Percentiles rank a stretch among this genome's conserved stretches.
These are phyloP conservation scores for Sebastes oblongus DNA, from an alignment of 2,797 vertebrate genomes.

Conservation along the genomic window DNA sequence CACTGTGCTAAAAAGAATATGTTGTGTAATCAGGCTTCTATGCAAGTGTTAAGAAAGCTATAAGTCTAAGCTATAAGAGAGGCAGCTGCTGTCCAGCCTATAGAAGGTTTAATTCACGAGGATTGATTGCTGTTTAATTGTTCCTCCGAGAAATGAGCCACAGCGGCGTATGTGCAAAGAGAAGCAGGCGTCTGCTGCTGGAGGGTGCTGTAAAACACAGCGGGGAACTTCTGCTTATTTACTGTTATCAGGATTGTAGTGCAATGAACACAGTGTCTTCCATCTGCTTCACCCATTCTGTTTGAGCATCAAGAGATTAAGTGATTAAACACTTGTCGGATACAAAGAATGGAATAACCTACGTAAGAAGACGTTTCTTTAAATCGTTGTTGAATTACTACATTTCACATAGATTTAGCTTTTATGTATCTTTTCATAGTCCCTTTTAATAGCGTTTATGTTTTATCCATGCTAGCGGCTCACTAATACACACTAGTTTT, in stretches of 20 bases:
- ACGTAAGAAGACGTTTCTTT: not conserved
- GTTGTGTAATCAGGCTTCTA: not conserved
- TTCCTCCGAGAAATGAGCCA: slow-evolving; percentile 50
- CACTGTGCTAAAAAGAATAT: not conserved
- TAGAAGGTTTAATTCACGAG: slow-evolving; percentile 38
- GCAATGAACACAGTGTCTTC: slow-evolving; percentile 29
- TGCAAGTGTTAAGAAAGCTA: slow-evolving; percentile 30
- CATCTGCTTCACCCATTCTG: slow-evolving; percentile 34
- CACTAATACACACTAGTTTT: too few relatives aligned
- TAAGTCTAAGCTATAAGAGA: slow-evolving; percentile 21
- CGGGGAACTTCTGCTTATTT: slow-evolving; percentile 53
- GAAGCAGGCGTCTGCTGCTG: slow-evolving; percentile 42
- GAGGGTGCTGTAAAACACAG: slow-evolving; percentile 43
- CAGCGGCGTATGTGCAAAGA: slow-evolving; percentile 31
- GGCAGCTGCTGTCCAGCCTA: slow-evolving; percentile 32
- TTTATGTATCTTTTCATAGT: not conserved
- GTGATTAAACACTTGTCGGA: not conserved
- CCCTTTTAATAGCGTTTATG: not conserved
- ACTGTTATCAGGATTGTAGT: slow-evolving; percentile 45
- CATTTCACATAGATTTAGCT: not conserved
- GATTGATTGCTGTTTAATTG: slow-evolving; percentile 66
- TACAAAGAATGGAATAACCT: not conserved
- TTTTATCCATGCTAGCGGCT: not conserved
- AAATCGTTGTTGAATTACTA: not conserved
- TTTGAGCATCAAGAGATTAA: not conserved